Evolutionary conservation across 2,113 vertebrate species (phyloP).

Genomic region (Podarcis raffonei): DNA sequence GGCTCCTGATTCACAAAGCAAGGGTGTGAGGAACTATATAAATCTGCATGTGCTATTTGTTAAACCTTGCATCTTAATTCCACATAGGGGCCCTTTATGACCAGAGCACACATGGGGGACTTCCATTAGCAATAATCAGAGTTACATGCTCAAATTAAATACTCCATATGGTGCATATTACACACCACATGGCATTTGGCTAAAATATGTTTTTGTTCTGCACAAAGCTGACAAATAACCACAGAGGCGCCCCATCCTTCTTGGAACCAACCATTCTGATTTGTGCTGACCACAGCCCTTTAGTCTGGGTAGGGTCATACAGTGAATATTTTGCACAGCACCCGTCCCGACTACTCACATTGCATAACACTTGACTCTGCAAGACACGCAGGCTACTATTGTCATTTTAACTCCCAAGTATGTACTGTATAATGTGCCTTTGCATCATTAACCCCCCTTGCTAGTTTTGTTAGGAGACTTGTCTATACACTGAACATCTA

Average conservation of each 20-base stretch:
- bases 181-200: conserved; percentile 56
- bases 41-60: conserved; percentile 51
- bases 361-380: background rate
- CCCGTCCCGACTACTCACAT: too few relatives aligned
- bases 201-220: conserved; percentile 63
- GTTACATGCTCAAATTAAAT: conserved; percentile 61
- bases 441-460: background rate
- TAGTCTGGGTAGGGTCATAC: background rate
- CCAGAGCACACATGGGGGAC: conserved; percentile 53
- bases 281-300: background rate
- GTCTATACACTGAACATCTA: background rate
- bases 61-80: conserved; percentile 54
- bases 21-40: conserved; percentile 41
- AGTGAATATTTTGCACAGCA: background rate
- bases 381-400: background rate
- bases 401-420: background rate
- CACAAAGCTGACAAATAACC: conserved; percentile 58
- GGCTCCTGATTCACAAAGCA: conserved; percentile 37
- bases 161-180: conserved; percentile 65
- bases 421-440: background rate
- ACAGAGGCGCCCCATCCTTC: conserved; percentile 32
- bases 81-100: conserved; percentile 26
- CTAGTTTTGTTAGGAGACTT: background rate
- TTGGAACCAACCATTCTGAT: background rate
- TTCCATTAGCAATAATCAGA: conserved; percentile 67